phyloP scores from a whole-genome alignment of 2,113 vertebrate species.

The Rhombomys opimus region DNA sequence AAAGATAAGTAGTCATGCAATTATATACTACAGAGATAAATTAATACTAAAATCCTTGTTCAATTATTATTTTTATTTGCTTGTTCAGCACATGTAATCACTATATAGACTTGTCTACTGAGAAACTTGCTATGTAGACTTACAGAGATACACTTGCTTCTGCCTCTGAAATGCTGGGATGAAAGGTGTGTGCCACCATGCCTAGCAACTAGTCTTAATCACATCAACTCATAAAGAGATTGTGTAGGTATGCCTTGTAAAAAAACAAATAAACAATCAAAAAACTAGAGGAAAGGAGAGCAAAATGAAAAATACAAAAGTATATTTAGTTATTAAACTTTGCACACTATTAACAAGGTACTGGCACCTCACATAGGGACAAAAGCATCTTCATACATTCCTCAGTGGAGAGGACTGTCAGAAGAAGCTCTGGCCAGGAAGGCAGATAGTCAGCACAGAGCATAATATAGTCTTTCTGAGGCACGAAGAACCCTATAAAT shows the following conservation, averaged over 20 bases:
- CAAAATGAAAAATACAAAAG: neutral
- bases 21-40: neutral
- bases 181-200: neutral
- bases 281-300: conserved; percentile 14
- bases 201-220: neutral
- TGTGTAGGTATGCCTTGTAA: neutral
- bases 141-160: neutral
- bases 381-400: neutral
- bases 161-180: neutral
- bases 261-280: neutral
- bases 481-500: neutral
- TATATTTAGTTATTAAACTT: neutral
- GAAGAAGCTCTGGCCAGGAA: neutral
- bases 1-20: neutral
- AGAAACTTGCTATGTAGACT: neutral
- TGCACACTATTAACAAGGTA: conserved; percentile 8
- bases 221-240: neutral
- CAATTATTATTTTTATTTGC: neutral
- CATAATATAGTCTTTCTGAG: neutral
- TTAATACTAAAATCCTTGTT: conserved; percentile 3
- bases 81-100: neutral
- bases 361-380: neutral
- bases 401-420: neutral
- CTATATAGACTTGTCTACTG: neutral
- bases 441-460: neutral